Base-by-base conservation (phyloP, 2,797 vertebrate species). In the Mycteria americana region DNA sequence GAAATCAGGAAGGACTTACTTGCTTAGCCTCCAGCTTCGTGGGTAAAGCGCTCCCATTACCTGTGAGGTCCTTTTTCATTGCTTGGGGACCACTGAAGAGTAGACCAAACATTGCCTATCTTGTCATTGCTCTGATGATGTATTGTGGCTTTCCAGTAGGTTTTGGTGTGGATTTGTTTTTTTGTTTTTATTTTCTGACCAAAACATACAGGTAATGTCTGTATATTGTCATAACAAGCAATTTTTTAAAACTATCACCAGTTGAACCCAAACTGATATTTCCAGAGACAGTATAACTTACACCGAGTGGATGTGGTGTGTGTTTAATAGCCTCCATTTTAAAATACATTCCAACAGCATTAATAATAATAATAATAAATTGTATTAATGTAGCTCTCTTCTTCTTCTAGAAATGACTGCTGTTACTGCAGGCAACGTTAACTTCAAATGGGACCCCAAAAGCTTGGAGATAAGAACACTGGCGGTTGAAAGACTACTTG, bases 381-480 rank as follows among this genome's bases (percentile, higher is more conserved):
- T 14, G 13, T 69, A 30, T 39, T 95, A 1, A 83, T 33, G 5
- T 28, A 35, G 7, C 24, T 81, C 9, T 85, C 23, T 37, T 64
- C 15, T 82, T 80, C 21, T 93, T 60, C 54, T 87, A 98, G 98
- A 98, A 96, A 99, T 99, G 99, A 99, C 99, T 85, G 98, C 91
- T 94, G 98, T 99, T 89, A 99, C 99, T 94, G 98, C 99, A 81
- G 98, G 99, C 76, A 99, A 99, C 96, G 99, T 99, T 95, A 99
- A 99, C 97, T 99, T 99, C 95, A 99, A 99, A 98, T 99, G 99
- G 99, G 99, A 99, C 96, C 99, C 99, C 81, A 99, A 99, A 98
- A 99, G 99, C 95, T 97, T 99, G 74, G 99, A 99, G 98, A 99
- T 99, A 92, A 98, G 99, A 76, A 99, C 99, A 30, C 97, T 99